Conservation (phyloP, 2,888 invertebrate genomes). For the Epinotia brunnichana region DNA sequence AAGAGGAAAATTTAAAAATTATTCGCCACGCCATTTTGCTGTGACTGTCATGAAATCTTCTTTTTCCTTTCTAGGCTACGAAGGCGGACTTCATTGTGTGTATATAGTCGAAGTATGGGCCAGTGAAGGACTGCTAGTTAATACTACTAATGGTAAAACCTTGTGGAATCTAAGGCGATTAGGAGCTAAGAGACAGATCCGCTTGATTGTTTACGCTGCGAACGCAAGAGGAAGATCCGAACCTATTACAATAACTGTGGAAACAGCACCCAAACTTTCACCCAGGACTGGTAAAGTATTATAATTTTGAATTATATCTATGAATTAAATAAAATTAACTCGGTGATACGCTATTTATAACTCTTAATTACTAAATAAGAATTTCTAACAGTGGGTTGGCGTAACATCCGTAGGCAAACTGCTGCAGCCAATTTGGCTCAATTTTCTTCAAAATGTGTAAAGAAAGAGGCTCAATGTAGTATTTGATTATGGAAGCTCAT, state of each 20-base stretch:
- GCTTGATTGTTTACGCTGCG: slow-evolving; percentile 90
- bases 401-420: too few relatives aligned
- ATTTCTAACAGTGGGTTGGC: too few relatives aligned
- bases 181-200: slow-evolving; percentile 90
- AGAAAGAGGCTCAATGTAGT: too few relatives aligned
- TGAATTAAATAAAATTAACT: too few relatives aligned
- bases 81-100: slow-evolving; percentile 90
- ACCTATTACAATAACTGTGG: slow-evolving; percentile 78
- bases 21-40: too few relatives aligned
- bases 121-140: slow-evolving; percentile 85
- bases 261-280: slow-evolving; percentile 69
- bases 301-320: too few relatives aligned
- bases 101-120: slow-evolving; percentile 89
- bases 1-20: too few relatives aligned
- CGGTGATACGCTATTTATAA: too few relatives aligned
- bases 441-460: too few relatives aligned
- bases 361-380: too few relatives aligned
- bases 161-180: slow-evolving; percentile 90
- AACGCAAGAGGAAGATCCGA: slow-evolving; percentile 94
- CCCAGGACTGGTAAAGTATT: slow-evolving; percentile 70
- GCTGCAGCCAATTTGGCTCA: too few relatives aligned
- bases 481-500: too few relatives aligned
- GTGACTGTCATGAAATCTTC: background rate
- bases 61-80: slow-evolving; percentile 83
- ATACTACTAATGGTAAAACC: slow-evolving; percentile 88